Base-by-base conservation (phyloP, 2,888 invertebrate genomes). In the Lithosia quadra region DNA sequence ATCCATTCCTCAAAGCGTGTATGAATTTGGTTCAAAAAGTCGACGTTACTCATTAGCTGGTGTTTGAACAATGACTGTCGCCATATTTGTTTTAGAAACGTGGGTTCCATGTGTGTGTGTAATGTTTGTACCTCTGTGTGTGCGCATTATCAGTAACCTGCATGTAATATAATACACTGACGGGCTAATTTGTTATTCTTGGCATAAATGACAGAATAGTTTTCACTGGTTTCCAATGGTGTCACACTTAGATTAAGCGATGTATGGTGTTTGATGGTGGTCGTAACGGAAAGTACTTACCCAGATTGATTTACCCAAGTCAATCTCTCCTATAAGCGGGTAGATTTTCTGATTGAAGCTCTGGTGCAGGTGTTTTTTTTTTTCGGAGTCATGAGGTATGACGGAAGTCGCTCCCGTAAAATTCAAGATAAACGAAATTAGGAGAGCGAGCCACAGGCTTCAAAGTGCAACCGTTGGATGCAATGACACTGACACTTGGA, bases 1-100 rank as follows among this genome's bases (percentile, higher is more conserved):
- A 63, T 4, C 21, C 28, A 43, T 59, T n/a, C 22, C 15, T 36
- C 36, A 63, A 60, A 21, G 63, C 22, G 36, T 56, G 36, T 58
- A 63, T 64, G 21, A 60, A 39, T n/a, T 64, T 57, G 36, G 39
- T 67, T 73, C 61, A 69, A 73, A 75, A 79, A 74, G 58, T 74
- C 69, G 55, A 68, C 64, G 75, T 80, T 76, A 79, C 72, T 80
- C 80, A 80, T 72, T 70, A 73, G 34, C 67, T 63, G 22, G 21
- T 79, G 76, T 80, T 79, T 81, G 55, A 81, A 81, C 80, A 81
- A 81, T 79, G 74, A 74, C 68, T 80, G 79, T 80, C 79, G 79
- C 75, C 80, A 80, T 77, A 77, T 80, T 80, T 79, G 76, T 68
- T 67, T 75, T 68, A 70, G 49, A 13, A 34, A 62, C 65, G 33